Conservation (phyloP, 2,888 invertebrate genomes). For the Ennomos fuscantarius region DNA sequence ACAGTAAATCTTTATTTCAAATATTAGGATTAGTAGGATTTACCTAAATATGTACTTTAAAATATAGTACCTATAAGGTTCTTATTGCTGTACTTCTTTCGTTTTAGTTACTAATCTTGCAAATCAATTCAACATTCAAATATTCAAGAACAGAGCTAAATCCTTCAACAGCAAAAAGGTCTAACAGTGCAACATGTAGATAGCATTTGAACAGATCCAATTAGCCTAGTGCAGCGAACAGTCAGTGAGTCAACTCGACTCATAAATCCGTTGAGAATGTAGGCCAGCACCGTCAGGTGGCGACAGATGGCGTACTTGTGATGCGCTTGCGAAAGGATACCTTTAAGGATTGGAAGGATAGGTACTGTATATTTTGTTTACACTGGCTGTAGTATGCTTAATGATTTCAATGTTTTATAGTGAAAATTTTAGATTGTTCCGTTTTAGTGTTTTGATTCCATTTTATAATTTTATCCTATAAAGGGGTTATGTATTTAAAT, state of each 20-base stretch:
- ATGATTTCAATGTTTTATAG: no score
- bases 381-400: no score
- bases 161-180: conserved; percentile 25
- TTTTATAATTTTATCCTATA: no score
- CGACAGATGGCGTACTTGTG: conserved; percentile 17
- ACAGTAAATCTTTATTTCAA: no score
- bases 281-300: conserved; percentile 35
- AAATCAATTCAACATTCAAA: conserved; percentile 6
- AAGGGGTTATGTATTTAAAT: no score
- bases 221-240: conserved; percentile 11
- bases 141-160: conserved; percentile 11
- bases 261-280: conserved; percentile 28
- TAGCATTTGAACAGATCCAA: conserved; percentile 25
- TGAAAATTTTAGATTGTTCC: no score
- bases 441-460: no score
- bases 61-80: no score
- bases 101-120: not conserved
- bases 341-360: not conserved
- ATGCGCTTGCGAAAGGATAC: conserved; percentile 6
- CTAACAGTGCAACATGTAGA: conserved; percentile 24
- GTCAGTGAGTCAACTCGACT: conserved; percentile 4
- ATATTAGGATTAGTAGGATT: no score
- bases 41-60: no score
- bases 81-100: no score
- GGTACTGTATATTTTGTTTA: no score